phyloP scores from a whole-genome alignment of 1,140 invertebrate species.

The Drosophila kikkawai region DNA sequence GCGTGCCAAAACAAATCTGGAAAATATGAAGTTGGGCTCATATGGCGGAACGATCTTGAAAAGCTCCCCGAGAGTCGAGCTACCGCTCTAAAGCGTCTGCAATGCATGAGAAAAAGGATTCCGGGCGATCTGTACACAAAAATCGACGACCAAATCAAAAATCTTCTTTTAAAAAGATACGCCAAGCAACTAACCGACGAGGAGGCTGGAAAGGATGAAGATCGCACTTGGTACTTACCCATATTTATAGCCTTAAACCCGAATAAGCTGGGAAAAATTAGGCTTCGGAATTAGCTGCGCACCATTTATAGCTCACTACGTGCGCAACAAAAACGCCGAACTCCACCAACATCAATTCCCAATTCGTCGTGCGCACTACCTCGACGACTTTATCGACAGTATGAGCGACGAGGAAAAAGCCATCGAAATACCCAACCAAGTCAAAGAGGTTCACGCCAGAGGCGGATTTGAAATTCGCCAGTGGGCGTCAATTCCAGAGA shows the following conservation, averaged over 20 bases:
- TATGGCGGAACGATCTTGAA: too few relatives aligned
- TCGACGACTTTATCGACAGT: background rate
- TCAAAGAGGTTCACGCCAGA: too few relatives aligned
- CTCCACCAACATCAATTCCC: too few relatives aligned
- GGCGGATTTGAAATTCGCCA: background rate
- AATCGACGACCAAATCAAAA: conserved; percentile 5
- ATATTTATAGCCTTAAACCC: background rate
- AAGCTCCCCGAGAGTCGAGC: too few relatives aligned
- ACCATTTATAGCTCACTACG: too few relatives aligned
- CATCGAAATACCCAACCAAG: background rate
- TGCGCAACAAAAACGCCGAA: too few relatives aligned
- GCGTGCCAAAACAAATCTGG: background rate
- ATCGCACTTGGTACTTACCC: conserved; percentile 7
- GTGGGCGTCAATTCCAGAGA: background rate
- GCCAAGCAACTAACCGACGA: conserved; percentile 9
- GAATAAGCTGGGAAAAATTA: conserved; percentile 1
- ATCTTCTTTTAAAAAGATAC: conserved; percentile 2
- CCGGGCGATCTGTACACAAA: background rate
- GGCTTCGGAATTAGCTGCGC: background rate
- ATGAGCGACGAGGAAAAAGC: background rate
- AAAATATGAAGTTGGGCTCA: too few relatives aligned
- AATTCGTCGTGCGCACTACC: too few relatives aligned
- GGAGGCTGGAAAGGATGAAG: background rate
- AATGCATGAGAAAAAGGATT: background rate
- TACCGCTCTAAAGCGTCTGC: too few relatives aligned